These are phyloP conservation scores for Calyptomena viridis DNA, from an alignment of 2,113 vertebrate species.

Conservation along the genomic window DNA sequence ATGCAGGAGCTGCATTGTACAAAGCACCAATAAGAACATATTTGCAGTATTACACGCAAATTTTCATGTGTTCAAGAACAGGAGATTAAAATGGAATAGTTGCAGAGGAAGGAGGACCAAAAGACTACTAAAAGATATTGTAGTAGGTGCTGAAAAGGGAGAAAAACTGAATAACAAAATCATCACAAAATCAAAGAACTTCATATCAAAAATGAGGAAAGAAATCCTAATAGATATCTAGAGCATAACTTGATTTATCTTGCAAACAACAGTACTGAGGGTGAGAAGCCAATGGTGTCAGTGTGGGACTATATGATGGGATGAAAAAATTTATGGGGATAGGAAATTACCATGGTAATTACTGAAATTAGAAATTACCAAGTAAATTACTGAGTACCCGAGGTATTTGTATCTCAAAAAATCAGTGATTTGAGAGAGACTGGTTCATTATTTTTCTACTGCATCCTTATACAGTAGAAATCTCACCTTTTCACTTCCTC, in stretches of 20 bases:
- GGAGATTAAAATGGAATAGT: not conserved
- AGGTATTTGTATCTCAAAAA: not conserved
- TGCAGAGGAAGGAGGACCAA: not conserved
- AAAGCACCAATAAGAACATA: not conserved
- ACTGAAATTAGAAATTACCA: too few species aligned
- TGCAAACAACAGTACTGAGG: not conserved
- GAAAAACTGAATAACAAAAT: not conserved
- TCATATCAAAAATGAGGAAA: not conserved
- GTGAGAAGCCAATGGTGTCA: not conserved
- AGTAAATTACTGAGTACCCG: not conserved
- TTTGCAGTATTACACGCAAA: not conserved
- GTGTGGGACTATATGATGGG: not conserved
- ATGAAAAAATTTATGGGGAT: not conserved
- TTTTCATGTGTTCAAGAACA: not conserved
- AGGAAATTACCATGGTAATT: too few species aligned
- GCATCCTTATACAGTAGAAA: not conserved
- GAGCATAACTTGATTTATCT: not conserved
- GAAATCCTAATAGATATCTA: not conserved
- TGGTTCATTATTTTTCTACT: not conserved
- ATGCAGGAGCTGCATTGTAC: not conserved
- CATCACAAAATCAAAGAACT: not conserved
- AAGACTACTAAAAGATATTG: not conserved
- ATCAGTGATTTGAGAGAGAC: not conserved
- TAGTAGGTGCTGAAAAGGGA: not conserved
- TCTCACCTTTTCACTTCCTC: not conserved